phyloP scores from a whole-genome alignment of 2,797 vertebrate species.

The Peromyscus aztecus region DNA sequence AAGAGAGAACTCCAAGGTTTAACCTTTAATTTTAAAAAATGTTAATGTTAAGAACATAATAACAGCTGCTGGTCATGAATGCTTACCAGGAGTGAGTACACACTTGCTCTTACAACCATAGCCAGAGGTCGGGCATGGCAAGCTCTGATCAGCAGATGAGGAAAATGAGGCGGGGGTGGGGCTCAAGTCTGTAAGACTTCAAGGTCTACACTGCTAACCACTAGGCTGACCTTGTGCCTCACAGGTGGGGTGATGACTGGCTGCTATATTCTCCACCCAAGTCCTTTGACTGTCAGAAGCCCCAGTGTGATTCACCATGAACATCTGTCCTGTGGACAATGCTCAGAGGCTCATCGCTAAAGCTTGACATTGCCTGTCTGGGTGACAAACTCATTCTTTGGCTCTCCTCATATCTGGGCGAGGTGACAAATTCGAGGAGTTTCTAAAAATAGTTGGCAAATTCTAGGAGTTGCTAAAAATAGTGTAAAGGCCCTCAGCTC shows the following conservation, averaged over 20 bases:
- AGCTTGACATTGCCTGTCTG: background rate
- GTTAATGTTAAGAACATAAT: slow-evolving; percentile 8
- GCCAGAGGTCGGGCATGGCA: background rate
- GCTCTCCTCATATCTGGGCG: slow-evolving; percentile 13
- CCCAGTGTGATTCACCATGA: slow-evolving; percentile 16
- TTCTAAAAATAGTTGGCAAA: slow-evolving; percentile 77
- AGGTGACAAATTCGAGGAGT: slow-evolving; percentile 73
- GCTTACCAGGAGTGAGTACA: background rate
- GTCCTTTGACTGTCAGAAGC: slow-evolving; percentile 17
- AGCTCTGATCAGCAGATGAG: slow-evolving; percentile 30
- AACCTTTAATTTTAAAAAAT: background rate
- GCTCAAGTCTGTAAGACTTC: background rate
- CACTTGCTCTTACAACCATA: background rate
- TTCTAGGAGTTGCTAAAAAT: slow-evolving; percentile 81
- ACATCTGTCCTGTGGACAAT: background rate
- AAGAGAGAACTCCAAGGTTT: background rate
- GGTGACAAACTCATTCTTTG: slow-evolving; percentile 16
- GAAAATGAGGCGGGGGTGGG: slow-evolving; percentile 27
- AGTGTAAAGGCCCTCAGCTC: slow-evolving; percentile 52
- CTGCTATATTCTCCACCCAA: background rate
- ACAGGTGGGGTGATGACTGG: background rate
- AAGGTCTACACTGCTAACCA: slow-evolving; percentile 38
- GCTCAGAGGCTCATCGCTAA: slow-evolving; percentile 53
- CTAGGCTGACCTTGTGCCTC: background rate
- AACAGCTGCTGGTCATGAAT: background rate